These are phyloP conservation scores for Alauda arvensis DNA, from an alignment of 2,797 vertebrate genomes.

Conservation along the genomic window DNA sequence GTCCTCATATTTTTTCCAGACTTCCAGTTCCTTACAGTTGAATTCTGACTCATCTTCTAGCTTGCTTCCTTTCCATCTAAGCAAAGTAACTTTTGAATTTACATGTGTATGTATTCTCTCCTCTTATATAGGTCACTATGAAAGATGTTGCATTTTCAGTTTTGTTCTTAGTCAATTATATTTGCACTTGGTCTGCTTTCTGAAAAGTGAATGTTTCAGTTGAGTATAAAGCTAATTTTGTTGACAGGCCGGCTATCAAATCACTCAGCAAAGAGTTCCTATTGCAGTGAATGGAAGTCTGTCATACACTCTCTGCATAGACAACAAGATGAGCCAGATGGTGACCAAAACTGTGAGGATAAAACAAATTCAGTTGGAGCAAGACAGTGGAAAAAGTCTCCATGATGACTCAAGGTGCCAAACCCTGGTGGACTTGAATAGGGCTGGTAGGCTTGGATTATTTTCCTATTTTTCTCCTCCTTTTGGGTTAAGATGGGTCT, in stretches of 20 bases:
- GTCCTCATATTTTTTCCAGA: background rate
- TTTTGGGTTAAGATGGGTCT: background rate
- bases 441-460: constrained; percentile 77
- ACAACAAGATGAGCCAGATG: constrained; percentile 74
- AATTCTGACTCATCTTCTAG: background rate
- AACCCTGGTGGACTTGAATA: constrained; percentile 92
- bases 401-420: constrained; percentile 84
- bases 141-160: background rate
- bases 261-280: constrained; percentile 92
- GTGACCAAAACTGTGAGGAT: constrained; percentile 80
- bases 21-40: background rate
- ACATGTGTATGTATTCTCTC: background rate
- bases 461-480: background rate
- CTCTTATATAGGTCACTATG: background rate
- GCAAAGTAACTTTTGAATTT: background rate
- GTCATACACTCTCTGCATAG: constrained; percentile 76
- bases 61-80: background rate
- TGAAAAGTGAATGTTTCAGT: constrained; percentile 3
- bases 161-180: background rate
- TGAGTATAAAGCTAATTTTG: constrained; percentile 18
- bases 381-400: constrained; percentile 98
- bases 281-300: constrained; percentile 86
- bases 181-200: constrained; percentile 6
- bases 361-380: constrained; percentile 96
- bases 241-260: constrained; percentile 93